phyloP scores from a whole-genome alignment of 2,797 vertebrate species.

The Myotis planiceps region DNA sequence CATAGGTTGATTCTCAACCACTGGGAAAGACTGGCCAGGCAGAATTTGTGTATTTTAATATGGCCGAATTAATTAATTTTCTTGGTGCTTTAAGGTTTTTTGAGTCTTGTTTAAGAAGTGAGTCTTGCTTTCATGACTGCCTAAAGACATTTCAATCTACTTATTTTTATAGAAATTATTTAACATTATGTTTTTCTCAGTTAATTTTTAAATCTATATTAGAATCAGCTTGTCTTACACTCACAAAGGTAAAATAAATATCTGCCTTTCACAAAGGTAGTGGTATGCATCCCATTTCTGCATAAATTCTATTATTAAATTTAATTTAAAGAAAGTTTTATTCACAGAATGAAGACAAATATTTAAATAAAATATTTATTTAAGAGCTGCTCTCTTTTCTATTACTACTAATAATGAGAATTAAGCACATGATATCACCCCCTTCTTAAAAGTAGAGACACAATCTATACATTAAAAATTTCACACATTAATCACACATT shows the following conservation, averaged over 20 bases:
- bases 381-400: not conserved
- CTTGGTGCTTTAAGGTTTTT: not conserved
- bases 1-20: no score
- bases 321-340: not conserved
- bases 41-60: not conserved
- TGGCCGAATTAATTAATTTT: not conserved
- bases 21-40: no score
- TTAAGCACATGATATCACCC: not conserved
- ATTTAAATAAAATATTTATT: conserved; percentile 5
- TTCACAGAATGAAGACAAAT: not conserved
- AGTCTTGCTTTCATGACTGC: not conserved
- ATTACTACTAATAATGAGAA: not conserved
- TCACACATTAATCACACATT: not conserved
- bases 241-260: not conserved
- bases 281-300: not conserved
- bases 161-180: not conserved
- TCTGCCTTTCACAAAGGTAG: not conserved
- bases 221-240: not conserved
- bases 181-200: not conserved
- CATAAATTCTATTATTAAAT: not conserved
- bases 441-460: not conserved
- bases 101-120: not conserved
- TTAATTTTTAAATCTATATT: not conserved
- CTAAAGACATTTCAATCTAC: not conserved
- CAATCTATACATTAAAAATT: not conserved